Conservation (phyloP, 2,113 vertebrate species). For the Elephantulus edwardii region DNA sequence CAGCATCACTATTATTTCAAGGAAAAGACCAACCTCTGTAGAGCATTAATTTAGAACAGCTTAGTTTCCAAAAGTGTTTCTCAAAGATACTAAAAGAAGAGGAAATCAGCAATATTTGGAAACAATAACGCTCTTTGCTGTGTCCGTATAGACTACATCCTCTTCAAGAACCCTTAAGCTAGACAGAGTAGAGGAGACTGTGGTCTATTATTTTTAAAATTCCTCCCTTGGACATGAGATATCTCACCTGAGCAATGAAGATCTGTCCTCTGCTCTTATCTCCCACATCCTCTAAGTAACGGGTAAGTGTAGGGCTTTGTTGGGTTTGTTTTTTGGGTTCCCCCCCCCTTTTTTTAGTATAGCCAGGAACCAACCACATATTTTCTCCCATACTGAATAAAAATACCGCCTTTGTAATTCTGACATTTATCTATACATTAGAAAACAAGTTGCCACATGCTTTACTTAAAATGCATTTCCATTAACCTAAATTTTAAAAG, state of each 20-base stretch:
- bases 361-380: constrained; percentile 59
- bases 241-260: not conserved
- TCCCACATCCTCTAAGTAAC: constrained; percentile 1
- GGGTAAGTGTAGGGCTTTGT: not conserved
- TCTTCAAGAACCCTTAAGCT: not conserved
- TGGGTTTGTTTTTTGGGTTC: not conserved
- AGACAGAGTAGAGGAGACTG: not conserved
- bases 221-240: not conserved
- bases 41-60: not conserved
- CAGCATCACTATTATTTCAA: not conserved
- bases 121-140: not conserved
- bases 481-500: constrained; percentile 88
- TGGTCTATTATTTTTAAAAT: not conserved
- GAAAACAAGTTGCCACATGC: constrained; percentile 82
- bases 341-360: not conserved
- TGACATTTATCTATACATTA: constrained; percentile 83
- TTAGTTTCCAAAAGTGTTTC: not conserved
- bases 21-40: not conserved
- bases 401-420: constrained; percentile 80
- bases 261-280: not conserved
- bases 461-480: constrained; percentile 86
- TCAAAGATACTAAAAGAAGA: not conserved
- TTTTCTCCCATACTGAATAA: constrained; percentile 69
- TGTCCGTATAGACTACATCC: not conserved
- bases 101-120: not conserved